phyloP scores from a whole-genome alignment of 2,888 invertebrate species.

The Acrocyrtus sp. region DNA sequence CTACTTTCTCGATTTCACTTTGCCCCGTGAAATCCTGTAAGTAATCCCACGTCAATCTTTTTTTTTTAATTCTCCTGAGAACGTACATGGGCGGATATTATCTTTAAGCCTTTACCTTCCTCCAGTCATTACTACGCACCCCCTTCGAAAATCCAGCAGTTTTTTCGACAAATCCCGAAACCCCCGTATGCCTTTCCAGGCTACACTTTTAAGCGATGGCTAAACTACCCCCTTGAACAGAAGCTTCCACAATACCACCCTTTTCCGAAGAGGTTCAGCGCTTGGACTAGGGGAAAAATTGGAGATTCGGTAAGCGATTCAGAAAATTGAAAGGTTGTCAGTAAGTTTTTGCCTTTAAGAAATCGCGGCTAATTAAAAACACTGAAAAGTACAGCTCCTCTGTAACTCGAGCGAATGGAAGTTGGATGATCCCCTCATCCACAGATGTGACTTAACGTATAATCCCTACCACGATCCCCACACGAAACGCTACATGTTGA shows the following conservation, averaged over 20 bases:
- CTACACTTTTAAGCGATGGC: conserved; percentile 36
- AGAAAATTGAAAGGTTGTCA: too few relatives aligned
- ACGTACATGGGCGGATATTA: too few relatives aligned
- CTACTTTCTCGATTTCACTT: conserved; percentile 23
- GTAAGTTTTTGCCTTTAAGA: too few relatives aligned
- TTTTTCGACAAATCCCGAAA: conserved; percentile 33
- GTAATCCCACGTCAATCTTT: too few relatives aligned
- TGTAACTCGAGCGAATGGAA: conserved; percentile 4
- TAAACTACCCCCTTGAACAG: conserved; percentile 27
- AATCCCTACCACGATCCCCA: conserved; percentile 21
- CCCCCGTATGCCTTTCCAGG: conserved; percentile 34
- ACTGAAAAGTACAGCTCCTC: not conserved
- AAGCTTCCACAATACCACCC: conserved; percentile 40
- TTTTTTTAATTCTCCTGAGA: too few relatives aligned
- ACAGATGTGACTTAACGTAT: conserved; percentile 4
- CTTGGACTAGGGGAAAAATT: conserved; percentile 30
- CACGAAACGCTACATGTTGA: conserved; percentile 2
- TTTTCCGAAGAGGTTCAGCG: conserved; percentile 24
- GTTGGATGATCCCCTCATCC: conserved; percentile 20
- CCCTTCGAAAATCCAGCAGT: conserved; percentile 7
- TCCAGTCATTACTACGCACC: conserved; percentile 25
- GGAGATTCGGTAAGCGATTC: conserved; percentile 5
- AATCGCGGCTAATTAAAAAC: too few relatives aligned
- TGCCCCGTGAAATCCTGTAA: conserved; percentile 33
- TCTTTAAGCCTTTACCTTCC: too few relatives aligned